A percentile compares a stretch with the other conserved stretches of the same genome.
Conservation (phyloP, 2,113 vertebrate species). For the Podiceps cristatus region DNA sequence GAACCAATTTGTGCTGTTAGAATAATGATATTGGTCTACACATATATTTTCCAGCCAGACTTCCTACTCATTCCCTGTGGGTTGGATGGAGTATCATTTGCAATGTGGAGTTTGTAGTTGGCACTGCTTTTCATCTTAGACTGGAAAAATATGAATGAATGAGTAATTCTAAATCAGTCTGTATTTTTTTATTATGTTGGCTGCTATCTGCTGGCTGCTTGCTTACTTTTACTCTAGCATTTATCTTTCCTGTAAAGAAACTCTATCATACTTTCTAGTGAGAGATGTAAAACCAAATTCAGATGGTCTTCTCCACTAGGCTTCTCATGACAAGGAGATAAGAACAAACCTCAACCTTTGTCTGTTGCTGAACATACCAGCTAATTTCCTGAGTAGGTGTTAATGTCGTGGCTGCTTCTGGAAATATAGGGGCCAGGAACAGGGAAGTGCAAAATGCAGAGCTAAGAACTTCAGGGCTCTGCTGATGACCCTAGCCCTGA, state of each 20-base stretch:
- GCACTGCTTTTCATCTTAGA: not conserved
- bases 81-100: not conserved
- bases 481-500: not conserved
- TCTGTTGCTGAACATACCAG: not conserved
- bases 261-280: not conserved
- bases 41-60: not conserved
- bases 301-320: not conserved
- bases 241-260: not conserved
- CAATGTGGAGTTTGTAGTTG: not conserved
- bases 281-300: not conserved
- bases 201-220: not conserved
- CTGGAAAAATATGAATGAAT: not conserved
- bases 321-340: not conserved
- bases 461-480: not conserved
- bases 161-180: not conserved
- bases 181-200: not conserved
- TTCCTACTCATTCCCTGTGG: not conserved
- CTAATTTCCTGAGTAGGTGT: not conserved
- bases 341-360: not conserved
- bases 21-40: not conserved
- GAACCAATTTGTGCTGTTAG: not conserved
- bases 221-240: not conserved
- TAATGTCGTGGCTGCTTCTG: rapidly evolving
- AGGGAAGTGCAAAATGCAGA: not conserved
- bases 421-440: not conserved